These are phyloP conservation scores for Tipula lateralis DNA, from an alignment of 2,888 invertebrate species.

Conservation along the genomic window DNA sequence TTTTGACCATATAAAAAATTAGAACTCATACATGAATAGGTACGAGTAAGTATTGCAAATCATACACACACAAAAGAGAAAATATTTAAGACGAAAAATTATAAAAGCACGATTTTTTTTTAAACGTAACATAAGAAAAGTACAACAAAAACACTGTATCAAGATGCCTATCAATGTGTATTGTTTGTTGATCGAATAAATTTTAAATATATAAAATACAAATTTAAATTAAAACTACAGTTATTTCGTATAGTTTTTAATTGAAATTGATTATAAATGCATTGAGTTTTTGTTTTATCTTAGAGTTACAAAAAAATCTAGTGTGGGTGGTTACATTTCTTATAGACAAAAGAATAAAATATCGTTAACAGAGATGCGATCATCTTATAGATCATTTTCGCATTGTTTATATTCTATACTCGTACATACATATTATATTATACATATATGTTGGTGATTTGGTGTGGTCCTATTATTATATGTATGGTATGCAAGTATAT, in stretches of 20 bases:
- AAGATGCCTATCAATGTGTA: neutral
- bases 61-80: neutral
- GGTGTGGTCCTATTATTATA: constrained; percentile 12
- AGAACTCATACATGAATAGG: neutral
- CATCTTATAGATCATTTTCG: constrained; percentile 14
- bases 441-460: too few relatives aligned
- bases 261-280: constrained; percentile 24
- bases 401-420: neutral
- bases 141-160: neutral
- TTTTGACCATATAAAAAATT: neutral
- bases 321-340: neutral
- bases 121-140: neutral
- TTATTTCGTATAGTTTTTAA: neutral
- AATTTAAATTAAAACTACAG: neutral
- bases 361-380: neutral
- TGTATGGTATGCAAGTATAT: neutral
- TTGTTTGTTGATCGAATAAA: neutral
- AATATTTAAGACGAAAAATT: neutral
- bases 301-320: neutral
- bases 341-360: neutral
- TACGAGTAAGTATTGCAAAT: neutral
- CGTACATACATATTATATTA: neutral
- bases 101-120: neutral
- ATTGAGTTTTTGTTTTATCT: neutral
- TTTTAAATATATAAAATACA: neutral